Percentiles rank a stretch among this genome's conserved stretches.
Evolutionary conservation across 2,888 invertebrate species (phyloP).

Genomic region (Ophion costatus): DNA sequence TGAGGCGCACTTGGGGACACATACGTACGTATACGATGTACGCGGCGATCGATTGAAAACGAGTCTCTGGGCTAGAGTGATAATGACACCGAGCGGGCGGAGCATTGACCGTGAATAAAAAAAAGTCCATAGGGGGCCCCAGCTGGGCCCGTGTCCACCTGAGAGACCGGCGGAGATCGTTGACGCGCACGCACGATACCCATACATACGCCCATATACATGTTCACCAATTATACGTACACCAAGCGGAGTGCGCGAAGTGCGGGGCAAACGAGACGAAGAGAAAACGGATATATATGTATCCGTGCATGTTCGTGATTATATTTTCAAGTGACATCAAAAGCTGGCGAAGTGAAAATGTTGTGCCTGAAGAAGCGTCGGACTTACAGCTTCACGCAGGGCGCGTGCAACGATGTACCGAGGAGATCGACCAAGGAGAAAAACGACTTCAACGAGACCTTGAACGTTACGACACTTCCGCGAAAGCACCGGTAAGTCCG

Average conservation of each 20-base stretch:
- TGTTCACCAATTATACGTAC: constrained; percentile 30
- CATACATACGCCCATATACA: not conserved
- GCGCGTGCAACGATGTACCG: constrained; percentile 72
- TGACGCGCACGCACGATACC: not conserved
- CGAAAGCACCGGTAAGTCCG: constrained; percentile 76
- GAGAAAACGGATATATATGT: constrained; percentile 1
- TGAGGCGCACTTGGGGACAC: not conserved
- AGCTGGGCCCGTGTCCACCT: constrained; percentile 29
- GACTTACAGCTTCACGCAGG: constrained; percentile 79
- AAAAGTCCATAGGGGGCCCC: constrained; percentile 30
- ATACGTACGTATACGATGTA: not conserved
- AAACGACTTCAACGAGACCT: constrained; percentile 73
- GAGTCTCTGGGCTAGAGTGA: constrained; percentile 53
- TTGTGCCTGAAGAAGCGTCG: constrained; percentile 78
- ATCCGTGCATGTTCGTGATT: not conserved
- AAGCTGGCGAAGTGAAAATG: constrained; percentile 70
- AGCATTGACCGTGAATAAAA: constrained; percentile 62
- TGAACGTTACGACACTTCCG: constrained; percentile 77
- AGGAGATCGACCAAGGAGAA: constrained; percentile 72
- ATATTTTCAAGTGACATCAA: not conserved
- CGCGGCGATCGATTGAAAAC: constrained; percentile 50
- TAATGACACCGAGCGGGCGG: constrained; percentile 62
- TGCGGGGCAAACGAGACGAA: constrained; percentile 15
- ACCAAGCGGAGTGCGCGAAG: constrained; percentile 51
- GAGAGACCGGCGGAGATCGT: constrained; percentile 5